Conservation (phyloP, 2,888 invertebrate genomes). For the Hipparchia semele region DNA sequence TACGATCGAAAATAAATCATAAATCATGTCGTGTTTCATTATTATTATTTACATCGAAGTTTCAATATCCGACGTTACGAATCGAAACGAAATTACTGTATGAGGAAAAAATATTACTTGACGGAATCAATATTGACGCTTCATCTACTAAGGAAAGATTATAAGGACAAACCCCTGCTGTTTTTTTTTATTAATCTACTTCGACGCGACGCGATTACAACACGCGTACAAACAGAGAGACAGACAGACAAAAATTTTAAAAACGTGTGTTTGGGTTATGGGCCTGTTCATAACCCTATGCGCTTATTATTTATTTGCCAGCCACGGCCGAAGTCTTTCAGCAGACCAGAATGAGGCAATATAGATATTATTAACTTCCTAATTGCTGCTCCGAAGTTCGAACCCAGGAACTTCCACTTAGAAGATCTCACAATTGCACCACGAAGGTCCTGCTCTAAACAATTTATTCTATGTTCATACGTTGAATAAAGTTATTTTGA, state of each 20-base stretch:
- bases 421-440: too few relatives aligned
- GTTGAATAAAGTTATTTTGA: neutral
- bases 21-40: neutral
- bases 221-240: too few relatives aligned
- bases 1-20: slow-evolving; percentile 27
- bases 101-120: neutral
- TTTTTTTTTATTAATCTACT: neutral
- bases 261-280: too few relatives aligned
- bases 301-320: too few relatives aligned
- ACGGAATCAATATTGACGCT: neutral
- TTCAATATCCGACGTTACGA: slow-evolving; percentile 5
- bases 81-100: neutral
- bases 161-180: neutral
- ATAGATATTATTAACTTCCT: too few relatives aligned
- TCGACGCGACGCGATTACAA: too few relatives aligned
- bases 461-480: neutral
- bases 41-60: slow-evolving; percentile 15
- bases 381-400: too few relatives aligned
- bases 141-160: neutral
- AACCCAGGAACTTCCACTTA: too few relatives aligned
- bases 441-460: neutral
- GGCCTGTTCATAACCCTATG: too few relatives aligned
- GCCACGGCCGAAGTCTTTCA: too few relatives aligned
- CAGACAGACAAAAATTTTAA: too few relatives aligned
- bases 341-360: too few relatives aligned